Evolutionary conservation across 2,113 vertebrate species (phyloP).

Genomic region (Oenanthe oenanthe): DNA sequence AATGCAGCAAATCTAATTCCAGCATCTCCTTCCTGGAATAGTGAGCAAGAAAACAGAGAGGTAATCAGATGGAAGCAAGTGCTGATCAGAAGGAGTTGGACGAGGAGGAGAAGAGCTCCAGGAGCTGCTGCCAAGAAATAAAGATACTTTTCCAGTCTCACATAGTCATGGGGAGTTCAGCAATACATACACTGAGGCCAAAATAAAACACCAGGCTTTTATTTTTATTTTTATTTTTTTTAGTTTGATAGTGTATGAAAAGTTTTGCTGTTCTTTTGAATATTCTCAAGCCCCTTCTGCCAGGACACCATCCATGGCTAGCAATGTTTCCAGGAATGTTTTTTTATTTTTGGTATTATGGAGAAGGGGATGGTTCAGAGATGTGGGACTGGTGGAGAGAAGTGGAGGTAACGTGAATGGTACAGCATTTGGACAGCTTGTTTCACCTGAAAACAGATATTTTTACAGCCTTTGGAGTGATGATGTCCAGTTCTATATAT

Average conservation of each 20-base stretch:
- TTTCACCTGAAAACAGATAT: neutral
- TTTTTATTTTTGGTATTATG: neutral
- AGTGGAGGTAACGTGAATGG: neutral
- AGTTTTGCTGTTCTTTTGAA: neutral
- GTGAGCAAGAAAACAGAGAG: slow-evolving; percentile 31
- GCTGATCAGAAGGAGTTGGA: slow-evolving; percentile 35
- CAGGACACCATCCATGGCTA: neutral
- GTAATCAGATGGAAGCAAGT: slow-evolving; percentile 54
- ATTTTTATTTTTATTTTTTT: too few relatives aligned
- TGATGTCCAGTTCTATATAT: neutral
- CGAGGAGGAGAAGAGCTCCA: neutral
- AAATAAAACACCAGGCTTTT: neutral
- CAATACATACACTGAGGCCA: neutral
- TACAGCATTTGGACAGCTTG: neutral
- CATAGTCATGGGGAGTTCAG: neutral
- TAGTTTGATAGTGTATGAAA: neutral
- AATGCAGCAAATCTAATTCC: slow-evolving; percentile 56
- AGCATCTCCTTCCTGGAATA: slow-evolving; percentile 56
- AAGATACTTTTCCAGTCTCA: neutral
- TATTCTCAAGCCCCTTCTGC: neutral
- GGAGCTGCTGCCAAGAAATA: slow-evolving; percentile 39
- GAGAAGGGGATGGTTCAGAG: neutral
- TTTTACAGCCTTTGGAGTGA: neutral
- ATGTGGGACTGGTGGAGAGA: neutral
- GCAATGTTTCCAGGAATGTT: neutral